These are phyloP conservation scores for Caenorhabditis briggsae DNA, from an alignment of 1,140 invertebrate species.

Conservation along the genomic window DNA sequence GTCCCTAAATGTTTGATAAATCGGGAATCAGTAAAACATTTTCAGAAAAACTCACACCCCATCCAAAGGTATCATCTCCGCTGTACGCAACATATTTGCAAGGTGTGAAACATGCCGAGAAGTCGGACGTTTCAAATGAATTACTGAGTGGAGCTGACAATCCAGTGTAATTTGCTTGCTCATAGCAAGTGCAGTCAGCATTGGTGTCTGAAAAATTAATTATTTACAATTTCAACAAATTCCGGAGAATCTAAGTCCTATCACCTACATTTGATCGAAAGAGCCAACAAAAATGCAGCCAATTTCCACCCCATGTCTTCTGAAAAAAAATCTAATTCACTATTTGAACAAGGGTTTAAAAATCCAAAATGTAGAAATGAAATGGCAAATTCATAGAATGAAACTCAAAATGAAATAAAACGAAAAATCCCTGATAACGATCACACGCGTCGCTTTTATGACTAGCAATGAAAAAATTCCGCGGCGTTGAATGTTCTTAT, in stretches of 20 bases:
- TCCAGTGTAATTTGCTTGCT: not conserved
- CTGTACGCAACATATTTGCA: not conserved
- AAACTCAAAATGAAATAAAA: too few relatives aligned
- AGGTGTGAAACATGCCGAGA: not conserved
- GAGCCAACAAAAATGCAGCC: not conserved
- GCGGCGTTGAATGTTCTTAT: too few relatives aligned
- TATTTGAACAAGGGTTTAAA: not conserved
- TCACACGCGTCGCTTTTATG: too few relatives aligned
- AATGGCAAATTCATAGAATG: too few relatives aligned
- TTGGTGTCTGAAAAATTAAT: not conserved
- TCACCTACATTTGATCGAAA: not conserved
- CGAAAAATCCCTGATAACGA: too few relatives aligned
- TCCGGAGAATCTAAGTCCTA: not conserved
- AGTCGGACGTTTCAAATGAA: not conserved
- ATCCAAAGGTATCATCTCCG: constrained; percentile 29
- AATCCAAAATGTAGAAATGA: too few relatives aligned
- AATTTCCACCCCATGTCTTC: not conserved
- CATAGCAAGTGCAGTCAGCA: not conserved
- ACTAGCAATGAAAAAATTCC: too few relatives aligned
- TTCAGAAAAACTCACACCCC: not conserved
- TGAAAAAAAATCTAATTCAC: not conserved
- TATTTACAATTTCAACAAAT: not conserved
- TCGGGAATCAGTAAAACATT: too few relatives aligned
- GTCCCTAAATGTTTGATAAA: not conserved
- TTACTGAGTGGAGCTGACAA: not conserved